Evolutionary conservation across 2,888 invertebrate species (phyloP), one percentile per base, ranked within the genome.

Genomic region (Gastrophysa polygoni): DNA sequence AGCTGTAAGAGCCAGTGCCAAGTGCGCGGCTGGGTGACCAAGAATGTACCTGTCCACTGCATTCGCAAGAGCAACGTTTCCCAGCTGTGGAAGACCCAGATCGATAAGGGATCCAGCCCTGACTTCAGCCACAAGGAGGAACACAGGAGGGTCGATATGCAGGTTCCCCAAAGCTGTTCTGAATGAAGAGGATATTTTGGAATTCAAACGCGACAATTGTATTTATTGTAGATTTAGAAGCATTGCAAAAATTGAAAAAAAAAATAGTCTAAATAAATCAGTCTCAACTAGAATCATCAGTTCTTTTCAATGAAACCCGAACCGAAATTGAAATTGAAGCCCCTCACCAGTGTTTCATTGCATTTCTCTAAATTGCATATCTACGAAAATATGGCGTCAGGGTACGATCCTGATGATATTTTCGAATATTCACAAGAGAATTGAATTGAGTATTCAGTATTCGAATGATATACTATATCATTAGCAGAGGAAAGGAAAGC

Each of bases 1-100:
- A 77, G 82, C 1, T 91, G 91, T 80, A 81, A 82, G 18, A 59
- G 65, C 16, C 59, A 57, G 6, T 87, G 87, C 80, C 54, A 58
- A 48, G 57, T 62, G 14, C 59, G 52, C 3, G 65, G 66, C 14
- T 43, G 62, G 18, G 79, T 82, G 63, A 73, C 80, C n/a, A 86
- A 85, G 74, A 78, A 79, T 1, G 80, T 84, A 38, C 73, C 78
- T n/a, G 82, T 83, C 57, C 80, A 84, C 65, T 85, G 84, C 67
- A 77, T 84, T 29, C 64, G 75, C 50, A 65, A 63, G 32, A 72
- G 69, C 64, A 73, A 72, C 44, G 71, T 73, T n/a, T 66, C 78
- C 55, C 66, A 75, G 44, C 67, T 77, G 48, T 80, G 76, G 75
- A 79, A 74, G 71, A 70, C 69, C 28, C 81, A 82, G 67, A 81